These are phyloP conservation scores for Itoplectis maculator DNA, from an alignment of 2,888 invertebrate genomes.

Conservation along the genomic window DNA sequence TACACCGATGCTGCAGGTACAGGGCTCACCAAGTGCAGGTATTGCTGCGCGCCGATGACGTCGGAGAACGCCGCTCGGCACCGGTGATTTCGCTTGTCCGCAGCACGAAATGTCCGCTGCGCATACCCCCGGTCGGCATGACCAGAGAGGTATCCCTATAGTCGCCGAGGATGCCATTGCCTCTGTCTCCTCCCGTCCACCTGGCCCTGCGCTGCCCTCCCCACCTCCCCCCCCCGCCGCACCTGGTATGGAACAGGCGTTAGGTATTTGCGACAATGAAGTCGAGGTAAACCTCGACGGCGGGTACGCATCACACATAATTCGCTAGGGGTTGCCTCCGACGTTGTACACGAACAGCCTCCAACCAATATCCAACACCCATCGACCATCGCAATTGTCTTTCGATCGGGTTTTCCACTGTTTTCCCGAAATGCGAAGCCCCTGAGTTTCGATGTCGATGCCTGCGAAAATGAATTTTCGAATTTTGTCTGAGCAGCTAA, in stretches of 20 bases:
- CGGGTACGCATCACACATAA: slow-evolving; percentile 61
- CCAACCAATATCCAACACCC: neutral
- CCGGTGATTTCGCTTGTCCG: slow-evolving; percentile 55
- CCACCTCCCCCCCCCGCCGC: too few species aligned
- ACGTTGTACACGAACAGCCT: neutral
- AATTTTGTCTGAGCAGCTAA: too few species aligned
- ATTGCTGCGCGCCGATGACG: slow-evolving; percentile 56
- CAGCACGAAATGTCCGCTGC: slow-evolving; percentile 46
- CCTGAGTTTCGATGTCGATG: too few species aligned
- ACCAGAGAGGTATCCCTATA: slow-evolving; percentile 47
- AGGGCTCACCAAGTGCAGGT: slow-evolving; percentile 35
- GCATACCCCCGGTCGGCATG: slow-evolving; percentile 55
- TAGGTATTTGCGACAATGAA: slow-evolving; percentile 68
- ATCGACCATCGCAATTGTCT: too few species aligned
- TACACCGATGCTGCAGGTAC: slow-evolving; percentile 48
- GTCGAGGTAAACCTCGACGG: slow-evolving; percentile 65
- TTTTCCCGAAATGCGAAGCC: too few species aligned
- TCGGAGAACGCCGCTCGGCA: slow-evolving; percentile 48
- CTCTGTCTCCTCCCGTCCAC: slow-evolving; percentile 43
- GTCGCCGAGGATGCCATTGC: slow-evolving; percentile 54
- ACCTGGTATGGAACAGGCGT: slow-evolving; percentile 58
- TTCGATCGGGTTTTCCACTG: too few species aligned
- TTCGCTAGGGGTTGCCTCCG: neutral
- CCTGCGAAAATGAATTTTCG: too few species aligned
- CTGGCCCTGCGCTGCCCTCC: neutral